Evolutionary conservation across 2,797 vertebrate genomes (phyloP).

Genomic region (Urosaurus nigricauda): DNA sequence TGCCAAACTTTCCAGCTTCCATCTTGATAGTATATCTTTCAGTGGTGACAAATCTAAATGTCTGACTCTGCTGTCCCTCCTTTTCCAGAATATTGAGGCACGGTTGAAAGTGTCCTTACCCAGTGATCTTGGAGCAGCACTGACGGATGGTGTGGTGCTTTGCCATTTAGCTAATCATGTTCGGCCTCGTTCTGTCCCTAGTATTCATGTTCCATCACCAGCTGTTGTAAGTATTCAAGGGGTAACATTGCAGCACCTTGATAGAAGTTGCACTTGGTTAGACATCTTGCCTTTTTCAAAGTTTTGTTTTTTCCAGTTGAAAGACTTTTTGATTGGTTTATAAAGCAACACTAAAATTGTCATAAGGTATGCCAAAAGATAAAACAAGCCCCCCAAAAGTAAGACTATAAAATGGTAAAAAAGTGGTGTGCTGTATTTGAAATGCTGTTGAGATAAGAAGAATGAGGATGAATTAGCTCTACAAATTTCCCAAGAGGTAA

Average conservation of each 20-base stretch:
- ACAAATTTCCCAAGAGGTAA: background rate
- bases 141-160: slow-evolving; percentile 95
- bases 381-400: background rate
- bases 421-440: background rate
- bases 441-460: background rate
- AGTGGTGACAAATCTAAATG: background rate
- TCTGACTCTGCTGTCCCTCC: background rate
- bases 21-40: slow-evolving; percentile 9
- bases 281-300: too few relatives aligned
- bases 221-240: slow-evolving; percentile 89
- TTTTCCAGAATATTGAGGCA: slow-evolving; percentile 90
- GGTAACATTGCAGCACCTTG: background rate
- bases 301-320: background rate
- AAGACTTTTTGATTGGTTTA: background rate
- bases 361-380: background rate
- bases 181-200: slow-evolving; percentile 94
- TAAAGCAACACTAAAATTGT: background rate
- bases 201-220: slow-evolving; percentile 97
- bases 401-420: background rate
- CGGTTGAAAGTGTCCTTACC: slow-evolving; percentile 94
- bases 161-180: slow-evolving; percentile 98
- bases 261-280: background rate
- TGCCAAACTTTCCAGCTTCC: background rate
- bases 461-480: background rate
- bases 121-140: slow-evolving; percentile 90